Evolutionary conservation across 2,113 vertebrate species (phyloP).

Genomic region (Uria lomvia): DNA sequence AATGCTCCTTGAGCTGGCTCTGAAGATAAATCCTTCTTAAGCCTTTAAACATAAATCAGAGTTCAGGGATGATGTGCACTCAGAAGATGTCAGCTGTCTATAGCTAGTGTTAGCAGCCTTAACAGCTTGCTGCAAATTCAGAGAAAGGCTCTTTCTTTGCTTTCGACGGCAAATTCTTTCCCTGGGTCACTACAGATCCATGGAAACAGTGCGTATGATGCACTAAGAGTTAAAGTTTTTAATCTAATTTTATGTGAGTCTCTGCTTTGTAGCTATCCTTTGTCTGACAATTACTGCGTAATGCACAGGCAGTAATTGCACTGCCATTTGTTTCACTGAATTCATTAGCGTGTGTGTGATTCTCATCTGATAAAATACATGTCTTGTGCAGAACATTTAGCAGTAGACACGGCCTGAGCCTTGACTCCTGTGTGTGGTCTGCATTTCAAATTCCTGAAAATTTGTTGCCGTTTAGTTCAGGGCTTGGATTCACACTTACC

Average conservation of each 20-base stretch:
- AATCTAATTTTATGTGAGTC: constrained; percentile 11
- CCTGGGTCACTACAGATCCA: not conserved
- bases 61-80: not conserved
- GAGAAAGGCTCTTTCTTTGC: not conserved
- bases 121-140: not conserved
- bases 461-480: not conserved
- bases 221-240: constrained; percentile 12
- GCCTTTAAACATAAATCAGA: constrained; percentile 18
- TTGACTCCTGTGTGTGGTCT: not conserved
- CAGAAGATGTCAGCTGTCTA: not conserved
- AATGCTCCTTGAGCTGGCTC: not conserved
- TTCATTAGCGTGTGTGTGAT: not conserved
- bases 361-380: not conserved
- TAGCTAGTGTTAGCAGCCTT: not conserved
- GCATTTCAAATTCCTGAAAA: not conserved
- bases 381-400: not conserved
- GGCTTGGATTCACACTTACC: not conserved
- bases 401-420: not conserved
- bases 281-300: not conserved
- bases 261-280: not conserved
- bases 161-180: not conserved
- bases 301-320: not conserved
- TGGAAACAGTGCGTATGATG: not conserved
- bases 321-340: not conserved
- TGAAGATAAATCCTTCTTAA: constrained; percentile 26